phyloP scores from a whole-genome alignment of 2,113 vertebrate genomes.

The Ploceus nigricollis region DNA sequence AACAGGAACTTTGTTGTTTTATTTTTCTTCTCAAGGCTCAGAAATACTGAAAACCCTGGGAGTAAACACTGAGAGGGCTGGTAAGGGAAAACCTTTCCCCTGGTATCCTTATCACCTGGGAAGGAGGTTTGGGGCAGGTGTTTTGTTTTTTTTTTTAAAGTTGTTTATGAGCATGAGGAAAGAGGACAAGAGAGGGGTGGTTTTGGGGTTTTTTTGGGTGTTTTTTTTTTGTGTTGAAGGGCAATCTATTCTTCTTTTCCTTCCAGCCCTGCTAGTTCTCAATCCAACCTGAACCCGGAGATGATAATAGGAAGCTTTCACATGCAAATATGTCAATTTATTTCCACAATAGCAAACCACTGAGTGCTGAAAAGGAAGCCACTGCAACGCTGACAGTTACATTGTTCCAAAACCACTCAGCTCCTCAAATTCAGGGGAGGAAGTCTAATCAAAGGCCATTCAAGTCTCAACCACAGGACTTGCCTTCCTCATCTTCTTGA shows the following conservation, averaged over 20 bases:
- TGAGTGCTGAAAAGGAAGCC: slow-evolving; percentile 7
- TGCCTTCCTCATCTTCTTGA: not conserved
- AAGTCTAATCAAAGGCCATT: slow-evolving; percentile 26
- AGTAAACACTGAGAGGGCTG: not conserved
- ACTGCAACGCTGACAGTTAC: not conserved
- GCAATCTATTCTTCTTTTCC: not conserved
- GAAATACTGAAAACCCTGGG: not conserved
- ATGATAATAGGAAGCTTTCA: slow-evolving; percentile 35
- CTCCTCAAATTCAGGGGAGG: not conserved
- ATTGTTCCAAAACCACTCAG: not conserved
- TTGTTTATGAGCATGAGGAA: fast-evolving
- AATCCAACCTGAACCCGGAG: not conserved
- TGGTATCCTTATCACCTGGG: not conserved
- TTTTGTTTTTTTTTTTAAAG: not conserved
- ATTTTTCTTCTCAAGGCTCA: not conserved
- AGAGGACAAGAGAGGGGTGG: not conserved
- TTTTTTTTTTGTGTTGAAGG: not conserved
- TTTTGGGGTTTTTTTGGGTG: no score
- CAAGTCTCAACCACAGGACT: not conserved
- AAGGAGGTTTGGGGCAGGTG: not conserved
- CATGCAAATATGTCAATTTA: slow-evolving; percentile 58
- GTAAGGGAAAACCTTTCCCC: not conserved
- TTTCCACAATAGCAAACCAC: not conserved
- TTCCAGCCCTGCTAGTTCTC: not conserved
- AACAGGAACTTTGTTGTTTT: not conserved